Evolutionary conservation across 2,113 vertebrate genomes (phyloP), one percentile per base, ranked within the genome.

Genomic region (Myrmecophaga tridactyla): DNA sequence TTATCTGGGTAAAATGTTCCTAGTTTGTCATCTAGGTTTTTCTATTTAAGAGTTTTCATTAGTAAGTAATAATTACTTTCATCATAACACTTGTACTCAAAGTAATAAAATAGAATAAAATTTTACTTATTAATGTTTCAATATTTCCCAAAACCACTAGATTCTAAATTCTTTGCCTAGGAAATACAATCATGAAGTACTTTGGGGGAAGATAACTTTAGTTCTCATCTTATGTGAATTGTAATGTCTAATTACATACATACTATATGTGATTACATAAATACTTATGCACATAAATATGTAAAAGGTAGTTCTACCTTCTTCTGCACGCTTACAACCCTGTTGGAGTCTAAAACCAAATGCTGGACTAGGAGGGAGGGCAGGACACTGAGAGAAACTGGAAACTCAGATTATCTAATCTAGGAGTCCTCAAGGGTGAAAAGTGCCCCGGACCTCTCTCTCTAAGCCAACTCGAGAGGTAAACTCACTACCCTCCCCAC

Each of bases 1-100:
- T 80, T 56, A 82, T 39, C 12, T 75, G 39, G 58, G 31, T 91
- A 75, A 91, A 62, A 56, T 46, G 46, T 41, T 39, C 48, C 34
- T 60, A 29, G 92, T 82, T 95, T 87, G 82, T 92, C 70, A 51
- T 72, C 41, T 25, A 82, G 25, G 41, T 53, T 77, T 94, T 85
- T 78, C 63, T 70, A 62, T 27, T 69, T 20, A 80, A 86, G 46
- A 56, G 20, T 81, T 82, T 58, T 25, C 20, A 65, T 85, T 94
- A n/a, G 27, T 62, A 41, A 77, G 34, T 43, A 73, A 63, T 65
- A 62, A 51, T 41, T 62, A 67, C 48, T 78, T 62, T 76, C 46
- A 86, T 46, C 46, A n/a, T 65, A 65, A 75, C 29, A 41, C 6
- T 12, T 34, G 20, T 13, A 87, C 27, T n/a, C 53, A 72, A 87